A percentile compares a stretch with the other conserved stretches of the same genome.
Conservation (phyloP, 2,113 vertebrate species). For the Formicarius rufipectus region DNA sequence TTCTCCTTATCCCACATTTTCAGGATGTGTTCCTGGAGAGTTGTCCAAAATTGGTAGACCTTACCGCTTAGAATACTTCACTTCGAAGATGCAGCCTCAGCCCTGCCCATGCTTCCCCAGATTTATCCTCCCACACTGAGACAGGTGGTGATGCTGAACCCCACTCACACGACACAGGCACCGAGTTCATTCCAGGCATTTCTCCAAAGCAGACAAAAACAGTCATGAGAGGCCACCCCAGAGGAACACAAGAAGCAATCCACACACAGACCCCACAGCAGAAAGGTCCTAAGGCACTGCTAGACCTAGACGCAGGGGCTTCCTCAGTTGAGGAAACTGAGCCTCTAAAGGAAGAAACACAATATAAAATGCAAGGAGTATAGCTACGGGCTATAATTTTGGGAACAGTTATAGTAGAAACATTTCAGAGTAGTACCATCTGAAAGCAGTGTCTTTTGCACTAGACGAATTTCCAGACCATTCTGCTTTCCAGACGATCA, state of each 20-base stretch:
- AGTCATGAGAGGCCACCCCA: rapidly evolving
- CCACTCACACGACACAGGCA: neutral
- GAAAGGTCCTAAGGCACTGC: neutral
- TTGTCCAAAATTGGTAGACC: neutral
- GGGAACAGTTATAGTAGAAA: neutral
- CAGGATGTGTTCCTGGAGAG: neutral
- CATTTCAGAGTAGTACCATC: neutral
- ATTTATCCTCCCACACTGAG: neutral
- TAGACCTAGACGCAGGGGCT: neutral
- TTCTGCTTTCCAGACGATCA: neutral
- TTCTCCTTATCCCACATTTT: neutral
- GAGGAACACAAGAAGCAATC: neutral
- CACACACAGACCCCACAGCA: neutral
- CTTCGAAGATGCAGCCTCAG: neutral
- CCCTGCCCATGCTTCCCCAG: neutral
- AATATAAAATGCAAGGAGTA: neutral
- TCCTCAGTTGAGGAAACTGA: neutral
- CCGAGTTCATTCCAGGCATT: neutral
- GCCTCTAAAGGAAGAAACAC: neutral
- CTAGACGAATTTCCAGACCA: neutral
- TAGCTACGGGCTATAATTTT: neutral
- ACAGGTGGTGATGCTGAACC: neutral
- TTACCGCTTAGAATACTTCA: neutral
- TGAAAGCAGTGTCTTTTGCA: neutral
- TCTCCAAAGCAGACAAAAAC: neutral